These are phyloP conservation scores for Todiramphus chloris DNA, from an alignment of 2,113 vertebrate genomes.

Conservation along the genomic window DNA sequence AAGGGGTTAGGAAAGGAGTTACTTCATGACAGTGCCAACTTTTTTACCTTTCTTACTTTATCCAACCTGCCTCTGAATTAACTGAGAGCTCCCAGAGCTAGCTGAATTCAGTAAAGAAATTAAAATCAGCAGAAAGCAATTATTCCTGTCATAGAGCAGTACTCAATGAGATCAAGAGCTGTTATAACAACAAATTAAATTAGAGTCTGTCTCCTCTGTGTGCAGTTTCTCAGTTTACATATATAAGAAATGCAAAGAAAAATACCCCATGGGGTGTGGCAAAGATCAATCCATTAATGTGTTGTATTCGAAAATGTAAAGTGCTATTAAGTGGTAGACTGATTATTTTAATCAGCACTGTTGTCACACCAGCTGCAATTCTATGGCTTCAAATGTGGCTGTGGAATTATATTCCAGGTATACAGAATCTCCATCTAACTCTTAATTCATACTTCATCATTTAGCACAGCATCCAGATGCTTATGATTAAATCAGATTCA, in stretches of 20 bases:
- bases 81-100: background rate
- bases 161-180: background rate
- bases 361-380: slow-evolving; percentile 8
- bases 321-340: slow-evolving; percentile 21
- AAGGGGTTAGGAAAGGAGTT: background rate
- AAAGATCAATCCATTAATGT: slow-evolving; percentile 30
- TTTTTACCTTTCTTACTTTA: background rate
- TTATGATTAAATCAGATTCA: background rate
- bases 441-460: background rate
- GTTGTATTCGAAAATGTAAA: slow-evolving; percentile 23
- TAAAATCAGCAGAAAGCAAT: background rate
- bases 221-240: background rate
- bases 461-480: background rate
- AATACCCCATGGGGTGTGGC: slow-evolving; percentile 3
- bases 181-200: slow-evolving; percentile 10
- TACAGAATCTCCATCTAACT: background rate
- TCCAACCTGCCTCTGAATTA: background rate
- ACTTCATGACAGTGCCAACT: background rate
- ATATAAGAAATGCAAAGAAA: background rate
- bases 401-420: background rate
- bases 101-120: background rate
- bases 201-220: background rate
- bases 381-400: background rate
- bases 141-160: background rate
- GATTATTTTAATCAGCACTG: slow-evolving; percentile 30